Conservation (phyloP, 92 coral and sea anemone genomes). For the Bergia puertoricense region DNA sequence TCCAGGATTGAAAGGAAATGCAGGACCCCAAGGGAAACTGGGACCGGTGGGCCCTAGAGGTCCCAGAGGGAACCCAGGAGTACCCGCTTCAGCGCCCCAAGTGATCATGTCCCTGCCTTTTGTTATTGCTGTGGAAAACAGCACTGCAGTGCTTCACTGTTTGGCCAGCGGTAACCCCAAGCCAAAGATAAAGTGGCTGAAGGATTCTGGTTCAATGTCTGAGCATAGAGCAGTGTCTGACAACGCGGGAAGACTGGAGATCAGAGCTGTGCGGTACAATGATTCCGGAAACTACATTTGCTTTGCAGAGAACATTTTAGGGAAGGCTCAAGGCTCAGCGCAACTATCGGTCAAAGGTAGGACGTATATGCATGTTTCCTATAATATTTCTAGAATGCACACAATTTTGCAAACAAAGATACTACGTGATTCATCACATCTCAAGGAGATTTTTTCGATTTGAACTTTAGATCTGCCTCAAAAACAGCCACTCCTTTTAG, state of each 20-base stretch:
- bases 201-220: neutral
- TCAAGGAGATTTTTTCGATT: no score
- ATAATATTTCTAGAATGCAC: no score
- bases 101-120: slow-evolving; percentile 3
- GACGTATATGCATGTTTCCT: no score
- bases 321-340: no score
- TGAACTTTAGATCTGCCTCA: no score
- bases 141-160: neutral
- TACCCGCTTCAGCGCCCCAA: slow-evolving; percentile 19
- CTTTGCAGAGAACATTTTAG: neutral
- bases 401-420: no score
- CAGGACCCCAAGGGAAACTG: neutral
- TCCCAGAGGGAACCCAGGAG: neutral
- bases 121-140: slow-evolving; percentile 2
- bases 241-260: slow-evolving; percentile 15
- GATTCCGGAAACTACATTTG: slow-evolving; percentile 12
- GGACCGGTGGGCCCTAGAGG: slow-evolving; percentile 15
- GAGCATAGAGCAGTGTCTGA: neutral
- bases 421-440: no score
- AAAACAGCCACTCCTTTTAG: no score
- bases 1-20: neutral
- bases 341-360: no score
- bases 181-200: neutral
- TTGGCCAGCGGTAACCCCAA: neutral
- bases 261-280: slow-evolving; percentile 7